Evolutionary conservation across 2,113 vertebrate genomes (phyloP).

Genomic region (Sturnira hondurensis): DNA sequence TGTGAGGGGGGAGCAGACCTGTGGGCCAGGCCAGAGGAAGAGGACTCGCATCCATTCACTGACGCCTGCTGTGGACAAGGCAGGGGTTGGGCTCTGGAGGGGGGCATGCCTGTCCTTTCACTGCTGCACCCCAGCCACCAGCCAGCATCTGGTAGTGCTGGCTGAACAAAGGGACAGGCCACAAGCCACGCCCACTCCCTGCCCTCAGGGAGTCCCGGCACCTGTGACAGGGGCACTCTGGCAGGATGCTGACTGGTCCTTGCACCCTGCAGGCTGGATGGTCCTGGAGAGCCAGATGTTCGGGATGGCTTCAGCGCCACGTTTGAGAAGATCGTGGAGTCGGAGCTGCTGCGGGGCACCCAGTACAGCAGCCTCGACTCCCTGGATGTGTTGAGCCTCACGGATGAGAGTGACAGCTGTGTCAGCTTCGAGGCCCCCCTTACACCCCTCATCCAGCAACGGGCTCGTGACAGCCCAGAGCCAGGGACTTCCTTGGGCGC

Average conservation of each 20-base stretch:
- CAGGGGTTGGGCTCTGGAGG: background rate
- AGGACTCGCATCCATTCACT: background rate
- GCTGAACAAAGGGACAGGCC: background rate
- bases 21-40: background rate
- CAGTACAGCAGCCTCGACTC: slow-evolving; percentile 98
- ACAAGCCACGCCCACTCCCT: background rate
- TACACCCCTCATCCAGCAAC: slow-evolving; percentile 95
- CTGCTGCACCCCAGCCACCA: background rate
- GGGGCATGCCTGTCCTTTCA: background rate
- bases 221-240: background rate
- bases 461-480: slow-evolving; percentile 90
- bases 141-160: background rate
- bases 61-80: background rate
- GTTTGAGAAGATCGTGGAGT: slow-evolving; percentile 96
- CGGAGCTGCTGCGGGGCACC: slow-evolving; percentile 92
- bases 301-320: slow-evolving; percentile 96
- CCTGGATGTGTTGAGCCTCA: slow-evolving; percentile 93
- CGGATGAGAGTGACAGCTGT: slow-evolving; percentile 97
- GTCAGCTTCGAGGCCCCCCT: slow-evolving; percentile 96
- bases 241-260: background rate
- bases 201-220: too few species aligned
- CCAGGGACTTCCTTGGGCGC: slow-evolving; percentile 74
- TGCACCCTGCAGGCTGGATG: slow-evolving; percentile 45
- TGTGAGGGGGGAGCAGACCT: background rate
- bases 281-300: slow-evolving; percentile 72